phyloP scores from a whole-genome alignment of 1,140 invertebrate species.

The Condylostylus longicornis region DNA sequence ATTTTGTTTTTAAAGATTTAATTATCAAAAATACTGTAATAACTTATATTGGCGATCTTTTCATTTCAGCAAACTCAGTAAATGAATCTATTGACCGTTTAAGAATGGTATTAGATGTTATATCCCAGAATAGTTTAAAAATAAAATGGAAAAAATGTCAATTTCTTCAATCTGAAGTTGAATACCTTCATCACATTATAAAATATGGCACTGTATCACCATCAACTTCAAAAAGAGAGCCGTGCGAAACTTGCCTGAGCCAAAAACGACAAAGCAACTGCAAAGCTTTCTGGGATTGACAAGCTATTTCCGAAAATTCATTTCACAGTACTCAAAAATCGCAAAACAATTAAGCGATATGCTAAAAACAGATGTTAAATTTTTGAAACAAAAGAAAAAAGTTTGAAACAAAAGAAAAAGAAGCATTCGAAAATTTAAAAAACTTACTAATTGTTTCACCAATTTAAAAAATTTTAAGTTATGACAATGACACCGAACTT shows the following conservation, averaged over 20 bases:
- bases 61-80: not conserved
- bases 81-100: not conserved
- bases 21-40: not conserved
- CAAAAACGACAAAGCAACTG: not conserved
- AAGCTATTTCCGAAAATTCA: not conserved
- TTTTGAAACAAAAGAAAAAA: too few species aligned
- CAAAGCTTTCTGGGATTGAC: not conserved
- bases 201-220: not conserved
- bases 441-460: too few species aligned
- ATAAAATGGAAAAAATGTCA: not conserved
- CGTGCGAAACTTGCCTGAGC: not conserved
- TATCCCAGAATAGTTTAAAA: not conserved
- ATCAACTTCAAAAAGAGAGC: too few species aligned
- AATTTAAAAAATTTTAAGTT: too few species aligned
- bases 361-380: not conserved
- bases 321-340: not conserved
- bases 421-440: too few species aligned
- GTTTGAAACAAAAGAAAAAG: too few species aligned
- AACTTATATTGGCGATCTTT: not conserved
- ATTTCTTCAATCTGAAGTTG: too few species aligned
- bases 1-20: not conserved
- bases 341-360: not conserved
- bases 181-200: not conserved
- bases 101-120: not conserved
- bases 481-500: constrained; percentile 1